phyloP scores from a whole-genome alignment of 2,888 invertebrate genomes.

The Isoperla grammatica region DNA sequence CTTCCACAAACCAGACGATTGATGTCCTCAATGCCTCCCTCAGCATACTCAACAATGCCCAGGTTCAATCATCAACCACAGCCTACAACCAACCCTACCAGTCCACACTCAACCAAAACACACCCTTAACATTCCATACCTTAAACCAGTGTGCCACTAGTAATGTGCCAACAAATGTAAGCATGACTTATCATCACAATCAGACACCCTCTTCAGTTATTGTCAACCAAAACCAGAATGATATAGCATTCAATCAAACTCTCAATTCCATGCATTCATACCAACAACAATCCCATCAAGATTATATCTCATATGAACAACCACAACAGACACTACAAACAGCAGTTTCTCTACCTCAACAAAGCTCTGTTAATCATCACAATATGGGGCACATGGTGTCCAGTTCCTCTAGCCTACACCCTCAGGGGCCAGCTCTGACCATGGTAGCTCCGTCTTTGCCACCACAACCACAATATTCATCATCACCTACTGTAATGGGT shows the following conservation, averaged over 20 bases:
- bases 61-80: constrained; percentile 24
- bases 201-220: constrained; percentile 28
- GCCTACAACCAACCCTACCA: constrained; percentile 30
- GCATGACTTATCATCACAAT: constrained; percentile 27
- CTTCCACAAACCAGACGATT: constrained; percentile 28
- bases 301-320: background rate
- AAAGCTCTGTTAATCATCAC: background rate
- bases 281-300: background rate
- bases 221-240: constrained; percentile 30
- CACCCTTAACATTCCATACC: constrained; percentile 26
- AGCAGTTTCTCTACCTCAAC: background rate
- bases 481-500: too few species aligned
- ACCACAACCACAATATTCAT: too few species aligned
- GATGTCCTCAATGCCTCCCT: constrained; percentile 32
- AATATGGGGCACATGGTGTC: too few species aligned
- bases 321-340: background rate
- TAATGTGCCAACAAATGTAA: constrained; percentile 23
- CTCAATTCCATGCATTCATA: background rate
- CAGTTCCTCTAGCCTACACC: too few species aligned
- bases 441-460: too few species aligned
- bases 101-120: constrained; percentile 11
- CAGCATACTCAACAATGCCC: constrained; percentile 30
- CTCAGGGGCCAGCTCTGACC: too few species aligned
- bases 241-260: background rate
- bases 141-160: constrained; percentile 27